Evolutionary conservation across 64 coral and sea anemone genomes (phyloP).

Genomic region (Acropora tenuis): DNA sequence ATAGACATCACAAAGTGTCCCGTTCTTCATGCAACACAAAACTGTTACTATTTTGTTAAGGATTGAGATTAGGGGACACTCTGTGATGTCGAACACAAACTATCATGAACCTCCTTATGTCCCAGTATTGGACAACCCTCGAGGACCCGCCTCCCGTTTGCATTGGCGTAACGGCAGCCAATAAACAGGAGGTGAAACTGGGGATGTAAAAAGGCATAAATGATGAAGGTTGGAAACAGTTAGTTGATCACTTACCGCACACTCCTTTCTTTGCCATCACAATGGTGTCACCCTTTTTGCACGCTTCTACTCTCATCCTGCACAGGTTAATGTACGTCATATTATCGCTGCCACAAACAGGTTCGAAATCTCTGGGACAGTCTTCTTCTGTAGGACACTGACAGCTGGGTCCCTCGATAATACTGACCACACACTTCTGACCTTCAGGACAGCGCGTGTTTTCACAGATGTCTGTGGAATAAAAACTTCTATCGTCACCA

Average conservation of each 20-base stretch:
- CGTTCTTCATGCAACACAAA: too few relatives aligned
- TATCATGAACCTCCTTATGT: too few relatives aligned
- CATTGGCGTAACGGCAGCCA: too few relatives aligned
- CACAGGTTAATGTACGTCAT: constrained; percentile 72
- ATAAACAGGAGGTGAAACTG: too few relatives aligned
- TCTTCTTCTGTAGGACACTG: constrained; percentile 52
- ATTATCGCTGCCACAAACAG: constrained; percentile 66
- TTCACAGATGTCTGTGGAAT: background rate
- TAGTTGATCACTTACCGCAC: constrained; percentile 45
- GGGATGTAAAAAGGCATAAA: background rate
- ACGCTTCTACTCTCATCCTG: constrained; percentile 68
- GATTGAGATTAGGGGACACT: too few relatives aligned
- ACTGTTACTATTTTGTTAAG: too few relatives aligned
- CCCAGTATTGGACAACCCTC: too few relatives aligned
- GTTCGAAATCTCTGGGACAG: constrained; percentile 71
- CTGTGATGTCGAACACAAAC: too few relatives aligned
- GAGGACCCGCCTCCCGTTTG: too few relatives aligned
- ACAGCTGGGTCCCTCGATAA: background rate
- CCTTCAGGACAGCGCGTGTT: constrained; percentile 31
- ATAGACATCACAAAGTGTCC: too few relatives aligned
- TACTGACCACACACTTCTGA: constrained; percentile 34
- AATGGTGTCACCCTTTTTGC: constrained; percentile 35
- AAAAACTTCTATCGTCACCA: background rate
- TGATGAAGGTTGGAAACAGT: background rate
- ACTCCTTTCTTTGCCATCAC: constrained; percentile 40